These are phyloP conservation scores for Heliconius cydno DNA, from an alignment of 2,888 invertebrate species.

Conservation along the genomic window DNA sequence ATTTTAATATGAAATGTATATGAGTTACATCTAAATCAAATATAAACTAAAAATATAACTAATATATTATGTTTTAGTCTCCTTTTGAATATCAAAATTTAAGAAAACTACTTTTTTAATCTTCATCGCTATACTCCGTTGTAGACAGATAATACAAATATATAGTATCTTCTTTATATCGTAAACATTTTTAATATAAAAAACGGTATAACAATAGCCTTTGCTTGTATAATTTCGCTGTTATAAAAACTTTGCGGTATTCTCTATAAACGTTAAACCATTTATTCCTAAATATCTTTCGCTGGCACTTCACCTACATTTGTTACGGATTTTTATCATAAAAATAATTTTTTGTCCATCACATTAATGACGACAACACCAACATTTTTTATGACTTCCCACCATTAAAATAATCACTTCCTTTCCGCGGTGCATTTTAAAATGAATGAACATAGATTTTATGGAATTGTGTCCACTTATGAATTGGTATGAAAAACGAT, in stretches of 20 bases:
- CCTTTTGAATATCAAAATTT: no score
- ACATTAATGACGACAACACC: constrained; percentile 71
- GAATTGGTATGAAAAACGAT: constrained; percentile 39
- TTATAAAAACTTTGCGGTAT: constrained; percentile 20
- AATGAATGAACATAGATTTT: constrained; percentile 51
- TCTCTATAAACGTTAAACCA: constrained; percentile 26
- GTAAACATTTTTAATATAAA: background rate
- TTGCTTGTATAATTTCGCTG: constrained; percentile 14
- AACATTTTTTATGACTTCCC: constrained; percentile 70
- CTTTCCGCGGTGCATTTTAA: constrained; percentile 67
- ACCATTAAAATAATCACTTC: constrained; percentile 81
- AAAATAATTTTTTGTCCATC: constrained; percentile 68
- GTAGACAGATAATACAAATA: background rate
- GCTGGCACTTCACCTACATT: constrained; percentile 48
- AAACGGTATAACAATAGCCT: constrained; percentile 5
- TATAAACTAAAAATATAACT: no score
- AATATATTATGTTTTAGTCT: no score
- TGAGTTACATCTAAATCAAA: no score
- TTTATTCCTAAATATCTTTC: constrained; percentile 41
- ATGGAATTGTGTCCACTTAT: constrained; percentile 41
- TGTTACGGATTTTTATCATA: constrained; percentile 56
- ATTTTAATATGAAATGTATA: no score
- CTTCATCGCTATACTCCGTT: background rate
- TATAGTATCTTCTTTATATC: background rate
- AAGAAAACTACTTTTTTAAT: background rate